These are phyloP conservation scores for Melanophora roralis DNA, from an alignment of 2,888 invertebrate species.

Conservation along the genomic window DNA sequence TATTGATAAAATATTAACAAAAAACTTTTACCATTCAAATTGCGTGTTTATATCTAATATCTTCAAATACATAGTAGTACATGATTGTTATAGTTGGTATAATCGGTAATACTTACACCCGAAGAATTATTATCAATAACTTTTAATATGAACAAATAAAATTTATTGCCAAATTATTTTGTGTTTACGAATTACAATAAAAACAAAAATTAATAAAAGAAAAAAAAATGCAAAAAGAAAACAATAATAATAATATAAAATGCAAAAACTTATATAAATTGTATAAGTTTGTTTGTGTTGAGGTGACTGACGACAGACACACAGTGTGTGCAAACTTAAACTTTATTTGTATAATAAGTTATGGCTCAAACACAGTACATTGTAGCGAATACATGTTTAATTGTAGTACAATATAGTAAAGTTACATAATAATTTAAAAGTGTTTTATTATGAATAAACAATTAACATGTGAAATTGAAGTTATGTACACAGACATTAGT, in stretches of 20 bases:
- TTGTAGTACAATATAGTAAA: neutral
- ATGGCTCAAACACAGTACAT: neutral
- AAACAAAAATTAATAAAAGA: slow-evolving; percentile 7
- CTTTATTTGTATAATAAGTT: slow-evolving; percentile 45
- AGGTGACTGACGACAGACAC: neutral
- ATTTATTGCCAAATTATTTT: slow-evolving; percentile 55
- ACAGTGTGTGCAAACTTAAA: slow-evolving; percentile 15
- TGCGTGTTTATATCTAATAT: neutral
- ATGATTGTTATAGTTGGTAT: neutral
- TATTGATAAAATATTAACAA: slow-evolving; percentile 24
- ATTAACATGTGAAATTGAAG: slow-evolving; percentile 31
- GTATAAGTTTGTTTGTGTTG: neutral
- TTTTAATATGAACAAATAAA: slow-evolving; percentile 37
- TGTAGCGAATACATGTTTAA: neutral
- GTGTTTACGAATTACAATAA: slow-evolving; percentile 36
- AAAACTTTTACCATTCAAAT: slow-evolving; percentile 20
- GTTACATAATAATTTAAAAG: slow-evolving; percentile 40
- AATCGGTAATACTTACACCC: slow-evolving; percentile 1
- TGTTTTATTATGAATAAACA: slow-evolving; percentile 12
- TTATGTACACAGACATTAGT: neutral
- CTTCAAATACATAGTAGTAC: neutral
- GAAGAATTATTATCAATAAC: slow-evolving; percentile 35
- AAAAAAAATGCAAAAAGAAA: neutral
- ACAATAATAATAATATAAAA: neutral
- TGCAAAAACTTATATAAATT: slow-evolving; percentile 3